Base-by-base conservation (phyloP, 2,888 invertebrate genomes). In the Epistrophella euchroma region DNA sequence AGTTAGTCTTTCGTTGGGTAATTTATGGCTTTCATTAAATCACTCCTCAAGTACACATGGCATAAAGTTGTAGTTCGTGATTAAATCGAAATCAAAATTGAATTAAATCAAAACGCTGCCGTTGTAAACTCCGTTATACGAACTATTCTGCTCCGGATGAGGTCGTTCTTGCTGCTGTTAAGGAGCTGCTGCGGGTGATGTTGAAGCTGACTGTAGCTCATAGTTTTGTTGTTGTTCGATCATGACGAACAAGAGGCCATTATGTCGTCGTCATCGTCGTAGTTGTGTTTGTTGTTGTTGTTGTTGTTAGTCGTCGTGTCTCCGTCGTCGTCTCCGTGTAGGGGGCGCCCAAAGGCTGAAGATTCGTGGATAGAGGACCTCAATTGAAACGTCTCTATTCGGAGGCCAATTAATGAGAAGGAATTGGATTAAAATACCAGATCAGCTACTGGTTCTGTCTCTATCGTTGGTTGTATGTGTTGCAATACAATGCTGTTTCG, bases 21-120 rank as follows among this genome's bases (percentile, higher is more conserved):
- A 86, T 86, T 86, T 86, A 86, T 86, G 86, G 70, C 77, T 77
- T 82, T 86, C 86, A 86, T 86, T 86, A 86, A 86, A 86, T 82
- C 86, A 82, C 86, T 82, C 45, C 82, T 74, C 77, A 60, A 78
- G 82, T 82, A 86, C 86, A 86, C 78, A 86, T 81, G 82, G 86
- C 77, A 86, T 82, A 82, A 64, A 86, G 86, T 58, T 82, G 86
- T 74, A 86, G 86, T 86, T 86, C 86, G 86, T 86, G 86, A 86
- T 86, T 82, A 82, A 86, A 77, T 86, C 82, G 77, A 75, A 86
- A 86, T 86, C 86, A 86, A 78, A 81, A 82, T 78, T 82, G 74
- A 86, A 86, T 86, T 86, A 86, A 86, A 86, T 82, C 82, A 86
- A 74, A 86, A 86, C 19, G 77, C 72, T 74, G 77, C 82, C 52